A percentile compares a stretch with the other conserved stretches of the same genome.
These are phyloP conservation scores for Choloepus didactylus DNA, from an alignment of 2,797 vertebrate genomes.

Conservation along the genomic window DNA sequence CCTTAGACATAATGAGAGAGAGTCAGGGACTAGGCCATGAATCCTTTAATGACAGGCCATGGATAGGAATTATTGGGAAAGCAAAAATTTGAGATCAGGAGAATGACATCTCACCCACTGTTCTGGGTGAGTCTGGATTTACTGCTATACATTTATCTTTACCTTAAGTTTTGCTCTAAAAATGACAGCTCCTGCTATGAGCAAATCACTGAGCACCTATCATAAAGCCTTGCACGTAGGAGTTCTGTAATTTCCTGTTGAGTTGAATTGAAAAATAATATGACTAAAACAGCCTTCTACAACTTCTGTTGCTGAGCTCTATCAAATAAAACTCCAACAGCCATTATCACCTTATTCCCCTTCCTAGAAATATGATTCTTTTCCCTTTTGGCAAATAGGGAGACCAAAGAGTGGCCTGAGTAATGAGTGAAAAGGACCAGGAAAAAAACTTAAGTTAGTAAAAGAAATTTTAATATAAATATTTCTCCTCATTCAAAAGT, in stretches of 20 bases:
- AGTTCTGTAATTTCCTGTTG: conserved; percentile 49
- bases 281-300: conserved; percentile 31
- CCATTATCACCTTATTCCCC: not conserved
- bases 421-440: not conserved
- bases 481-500: conserved; percentile 11
- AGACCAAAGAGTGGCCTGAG: not conserved
- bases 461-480: conserved; percentile 6
- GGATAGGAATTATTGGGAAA: not conserved
- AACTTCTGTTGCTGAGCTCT: conserved; percentile 6
- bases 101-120: not conserved
- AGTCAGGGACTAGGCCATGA: not conserved
- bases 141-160: not conserved
- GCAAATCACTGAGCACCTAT: conserved; percentile 34
- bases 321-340: conserved; percentile 8
- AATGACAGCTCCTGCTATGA: conserved; percentile 10
- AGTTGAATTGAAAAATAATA: conserved; percentile 57
- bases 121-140: not conserved
- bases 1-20: not conserved
- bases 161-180: conserved; percentile 53
- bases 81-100: not conserved
- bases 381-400: not conserved
- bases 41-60: not conserved
- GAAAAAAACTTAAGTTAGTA: not conserved
- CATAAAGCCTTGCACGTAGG: not conserved
- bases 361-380: conserved; percentile 38